Percentiles rank a stretch among this genome's conserved stretches.
phyloP scores from a whole-genome alignment of 2,113 vertebrate species.

The Peromyscus maniculatus region DNA sequence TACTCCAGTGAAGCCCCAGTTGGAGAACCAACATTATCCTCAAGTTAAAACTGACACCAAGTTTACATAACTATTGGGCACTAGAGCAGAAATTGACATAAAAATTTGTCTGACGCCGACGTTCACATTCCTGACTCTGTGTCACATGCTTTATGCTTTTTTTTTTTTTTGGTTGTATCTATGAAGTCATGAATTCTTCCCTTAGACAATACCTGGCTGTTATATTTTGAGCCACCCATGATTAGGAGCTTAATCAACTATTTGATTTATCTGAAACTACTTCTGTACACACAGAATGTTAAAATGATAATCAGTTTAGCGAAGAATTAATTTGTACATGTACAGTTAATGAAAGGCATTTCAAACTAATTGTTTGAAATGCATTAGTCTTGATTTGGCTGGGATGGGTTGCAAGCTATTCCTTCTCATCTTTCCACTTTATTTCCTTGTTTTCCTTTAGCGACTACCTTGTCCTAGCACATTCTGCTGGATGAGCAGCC shows the following conservation, averaged over 20 bases:
- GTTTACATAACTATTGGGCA: not conserved
- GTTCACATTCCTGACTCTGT: not conserved
- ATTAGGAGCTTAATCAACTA: slow-evolving; percentile 55
- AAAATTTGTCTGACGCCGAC: not conserved
- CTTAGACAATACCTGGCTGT: not conserved
- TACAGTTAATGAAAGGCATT: slow-evolving; percentile 13
- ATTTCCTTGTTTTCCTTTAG: slow-evolving; percentile 40
- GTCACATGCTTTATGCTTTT: not conserved
- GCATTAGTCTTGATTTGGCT: not conserved
- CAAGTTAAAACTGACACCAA: not conserved
- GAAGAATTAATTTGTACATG: slow-evolving; percentile 23
- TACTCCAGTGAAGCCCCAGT: not conserved
- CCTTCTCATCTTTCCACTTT: not conserved
- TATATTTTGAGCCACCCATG: slow-evolving; percentile 33
- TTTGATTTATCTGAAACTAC: slow-evolving; percentile 48
- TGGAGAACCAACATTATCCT: not conserved
- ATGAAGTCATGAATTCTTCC: not conserved
- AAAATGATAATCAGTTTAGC: slow-evolving; percentile 45
- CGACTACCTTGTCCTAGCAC: slow-evolving; percentile 30
- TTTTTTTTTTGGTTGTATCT: not conserved
- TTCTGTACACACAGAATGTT: slow-evolving; percentile 18
- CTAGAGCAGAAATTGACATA: not conserved
- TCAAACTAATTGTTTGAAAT: slow-evolving; percentile 36
- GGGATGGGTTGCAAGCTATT: not conserved
- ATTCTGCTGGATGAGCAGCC: slow-evolving; percentile 40